A percentile compares a stretch with the other conserved stretches of the same genome.
These are phyloP conservation scores for Sinocyclocheilus maitianheensis DNA, from an alignment of 2,113 vertebrate species.

Conservation along the genomic window DNA sequence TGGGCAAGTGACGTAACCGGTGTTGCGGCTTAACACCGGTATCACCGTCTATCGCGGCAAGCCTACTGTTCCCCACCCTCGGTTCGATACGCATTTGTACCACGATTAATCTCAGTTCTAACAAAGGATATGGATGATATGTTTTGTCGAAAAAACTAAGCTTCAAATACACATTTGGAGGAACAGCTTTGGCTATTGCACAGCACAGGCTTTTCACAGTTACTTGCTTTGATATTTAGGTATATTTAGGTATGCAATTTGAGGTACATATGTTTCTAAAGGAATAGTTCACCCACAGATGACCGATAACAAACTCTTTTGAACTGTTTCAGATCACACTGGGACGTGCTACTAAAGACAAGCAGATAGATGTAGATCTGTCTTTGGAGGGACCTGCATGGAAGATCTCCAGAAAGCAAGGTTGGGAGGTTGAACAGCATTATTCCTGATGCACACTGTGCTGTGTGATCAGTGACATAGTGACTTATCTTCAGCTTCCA, in stretches of 20 bases:
- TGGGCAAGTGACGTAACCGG: too few species aligned
- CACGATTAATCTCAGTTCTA: too few species aligned
- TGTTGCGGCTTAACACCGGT: too few species aligned
- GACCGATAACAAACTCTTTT: background rate
- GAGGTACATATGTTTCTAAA: background rate
- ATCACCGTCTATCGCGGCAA: too few species aligned
- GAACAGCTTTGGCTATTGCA: too few species aligned
- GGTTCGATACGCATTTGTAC: too few species aligned
- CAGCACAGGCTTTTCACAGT: background rate
- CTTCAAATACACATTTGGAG: too few species aligned
- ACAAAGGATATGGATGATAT: too few species aligned
- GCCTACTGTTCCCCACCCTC: too few species aligned
- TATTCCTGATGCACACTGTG: background rate
- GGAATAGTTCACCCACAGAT: background rate
- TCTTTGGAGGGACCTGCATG: constrained; percentile 92
- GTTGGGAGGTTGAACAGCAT: constrained; percentile 60
- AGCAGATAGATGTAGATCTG: constrained; percentile 93
- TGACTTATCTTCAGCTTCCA: background rate
- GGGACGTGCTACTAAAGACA: constrained; percentile 93
- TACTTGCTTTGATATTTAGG: background rate
- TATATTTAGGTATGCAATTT: background rate
- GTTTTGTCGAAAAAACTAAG: too few species aligned
- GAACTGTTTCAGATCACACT: constrained; percentile 82
- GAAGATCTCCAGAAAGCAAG: constrained; percentile 97
- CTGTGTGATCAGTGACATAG: background rate